Evolutionary conservation across 2,888 invertebrate species (phyloP), one percentile per base, ranked within the genome.

Genomic region (Rhagonycha fulva): DNA sequence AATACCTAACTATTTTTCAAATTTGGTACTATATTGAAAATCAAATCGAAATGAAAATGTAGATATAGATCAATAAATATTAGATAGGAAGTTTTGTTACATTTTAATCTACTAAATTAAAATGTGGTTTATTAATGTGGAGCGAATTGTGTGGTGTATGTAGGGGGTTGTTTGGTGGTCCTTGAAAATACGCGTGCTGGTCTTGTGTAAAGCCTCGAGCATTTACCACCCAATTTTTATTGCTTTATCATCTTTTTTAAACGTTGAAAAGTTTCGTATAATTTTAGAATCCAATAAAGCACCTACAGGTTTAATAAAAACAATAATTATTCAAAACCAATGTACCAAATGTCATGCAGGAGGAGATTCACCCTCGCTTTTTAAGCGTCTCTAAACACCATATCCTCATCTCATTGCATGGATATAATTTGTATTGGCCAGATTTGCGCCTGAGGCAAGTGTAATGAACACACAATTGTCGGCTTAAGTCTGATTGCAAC

Each of bases 401-500:
- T 74, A 80, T 78, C 78, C 74, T 78, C 78, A 79, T 84, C 83
- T 84, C 83, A 84, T 82, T 82, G 82, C 83, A 84, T 83, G 86
- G 86, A 87, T 88, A 87, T 87, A 88, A 88, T 88, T 88, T 88
- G 88, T 88, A 88, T 88, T 88, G 88, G 88, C 88, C 88, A 88
- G 88, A 88, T 88, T 88, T 88, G 84, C 87, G 87, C 88, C 87
- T 83, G 75, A 85, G 86, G 87, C 87, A 80, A 84, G 85, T 86
- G 87, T 88, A 88, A 88, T 88, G 88, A 88, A 88, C 87, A 87
- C 87, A 88, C 88, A 88, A 88, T 88, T 88, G 88, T 87, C 88
- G 85, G 88, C 88, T 88, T 88, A 88, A 87, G 87, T 87, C 85
- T 87, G 87, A 87, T 87, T 87, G 88, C 86, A 85, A 85, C 86